These are phyloP conservation scores for Lysandra bellargus DNA, from an alignment of 2,888 invertebrate species.

Conservation along the genomic window DNA sequence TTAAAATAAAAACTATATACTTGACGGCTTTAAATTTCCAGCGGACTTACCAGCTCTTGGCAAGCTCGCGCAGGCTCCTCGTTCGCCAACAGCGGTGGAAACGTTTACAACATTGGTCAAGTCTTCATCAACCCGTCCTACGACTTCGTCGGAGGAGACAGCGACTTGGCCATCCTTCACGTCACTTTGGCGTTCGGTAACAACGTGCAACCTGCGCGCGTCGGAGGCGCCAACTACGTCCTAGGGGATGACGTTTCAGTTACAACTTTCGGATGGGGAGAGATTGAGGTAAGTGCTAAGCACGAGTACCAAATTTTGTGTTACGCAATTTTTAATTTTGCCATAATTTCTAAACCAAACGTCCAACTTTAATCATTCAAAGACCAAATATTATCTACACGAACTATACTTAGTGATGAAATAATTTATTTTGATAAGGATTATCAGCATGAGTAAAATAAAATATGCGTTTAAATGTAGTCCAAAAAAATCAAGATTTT, in stretches of 20 bases:
- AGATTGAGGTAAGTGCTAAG: constrained; percentile 31
- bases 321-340: neutral
- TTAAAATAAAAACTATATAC: too few species aligned
- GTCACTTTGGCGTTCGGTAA: constrained; percentile 39
- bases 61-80: constrained; percentile 47
- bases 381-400: too few species aligned
- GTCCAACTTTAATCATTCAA: too few species aligned
- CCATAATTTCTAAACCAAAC: too few species aligned
- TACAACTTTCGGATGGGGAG: constrained; percentile 57
- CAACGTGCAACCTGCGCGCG: constrained; percentile 44
- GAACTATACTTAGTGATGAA: too few species aligned
- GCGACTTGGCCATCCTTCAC: constrained; percentile 52
- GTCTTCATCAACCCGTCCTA: constrained; percentile 46
- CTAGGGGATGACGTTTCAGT: constrained; percentile 50
- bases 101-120: constrained; percentile 32
- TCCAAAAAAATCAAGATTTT: too few species aligned
- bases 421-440: too few species aligned
- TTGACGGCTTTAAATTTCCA: neutral
- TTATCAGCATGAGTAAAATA: too few species aligned
- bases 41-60: constrained; percentile 35
- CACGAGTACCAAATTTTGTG: neutral
- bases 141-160: constrained; percentile 44
- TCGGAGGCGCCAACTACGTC: constrained; percentile 50
- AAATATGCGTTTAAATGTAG: too few species aligned
- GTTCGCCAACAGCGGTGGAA: constrained; percentile 47